Base-by-base conservation (phyloP, 2,888 invertebrate genomes). In the Malacosoma neustria region DNA sequence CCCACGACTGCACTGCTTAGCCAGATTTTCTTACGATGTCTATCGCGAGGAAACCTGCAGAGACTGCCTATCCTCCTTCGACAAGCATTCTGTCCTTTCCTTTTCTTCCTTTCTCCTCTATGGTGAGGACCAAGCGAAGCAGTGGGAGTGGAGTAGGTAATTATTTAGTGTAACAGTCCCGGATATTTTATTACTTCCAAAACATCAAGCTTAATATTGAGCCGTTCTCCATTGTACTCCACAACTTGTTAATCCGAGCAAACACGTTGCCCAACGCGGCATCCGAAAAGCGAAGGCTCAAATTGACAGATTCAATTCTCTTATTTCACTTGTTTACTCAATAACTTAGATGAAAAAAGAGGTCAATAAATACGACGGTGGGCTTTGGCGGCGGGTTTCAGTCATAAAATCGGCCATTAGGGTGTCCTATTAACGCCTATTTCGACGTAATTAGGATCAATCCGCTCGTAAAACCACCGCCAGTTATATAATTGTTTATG, bases 381-480 rank as follows among this genome's bases (percentile, higher is more conserved):
- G 65, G 65, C 70, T 84, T 81, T 80, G 82, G 73, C 74, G 80
- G 80, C 63, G 51, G 59, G 53, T 50, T 41, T 45, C 55, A 52
- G 67, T 67, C 74, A 64, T 85, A 84, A 85, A 82, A 73, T 56
- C 61, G 57, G 47, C 81, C 68, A 81, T 82, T 79, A 82, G 70
- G 22, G 68, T 73, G 70, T 71, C 74, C 71, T 81, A 85, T 84
- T 85, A 85, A 80, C 84, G 82, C 84, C 84, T 82, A 71, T 82
- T 82, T 79, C 76, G 79, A 77, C 82, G 82, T 79, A 79, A 85
- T 85, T 85, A 84, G 80, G 75, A 72, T 59, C 73, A 68, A 80
- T 79, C 70, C 72, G 61, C 68, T 66, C 55, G 56, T 57, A 67
- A 72, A 65, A 55, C 51, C 57, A 62, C 54, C 54, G 42, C 49